These are phyloP conservation scores for Numenius arquata DNA, from an alignment of 2,113 vertebrate species.

Conservation along the genomic window DNA sequence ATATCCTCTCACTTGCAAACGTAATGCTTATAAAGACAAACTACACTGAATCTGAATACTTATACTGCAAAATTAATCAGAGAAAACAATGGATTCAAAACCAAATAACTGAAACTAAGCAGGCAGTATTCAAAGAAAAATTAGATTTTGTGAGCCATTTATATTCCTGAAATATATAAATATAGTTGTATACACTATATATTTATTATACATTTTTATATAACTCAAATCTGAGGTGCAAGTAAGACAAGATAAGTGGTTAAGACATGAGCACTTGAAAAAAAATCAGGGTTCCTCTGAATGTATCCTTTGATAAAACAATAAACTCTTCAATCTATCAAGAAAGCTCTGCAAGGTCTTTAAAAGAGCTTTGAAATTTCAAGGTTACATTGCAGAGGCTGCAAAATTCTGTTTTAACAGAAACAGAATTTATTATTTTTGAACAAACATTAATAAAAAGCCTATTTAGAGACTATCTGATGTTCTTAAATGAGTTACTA, in stretches of 20 bases:
- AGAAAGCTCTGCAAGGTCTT: neutral
- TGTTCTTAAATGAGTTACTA: neutral
- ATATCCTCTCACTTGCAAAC: neutral
- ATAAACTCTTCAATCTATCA: neutral
- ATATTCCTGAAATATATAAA: neutral
- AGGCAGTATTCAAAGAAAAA: neutral
- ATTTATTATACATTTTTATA: neutral
- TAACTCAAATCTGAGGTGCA: neutral
- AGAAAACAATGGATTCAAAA: neutral
- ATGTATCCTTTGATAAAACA: constrained; percentile 3
- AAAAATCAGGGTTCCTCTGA: neutral
- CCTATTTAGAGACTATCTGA: neutral
- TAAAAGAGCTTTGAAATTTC: neutral
- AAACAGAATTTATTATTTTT: constrained; percentile 11
- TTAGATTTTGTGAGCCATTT: neutral
- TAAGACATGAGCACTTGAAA: neutral
- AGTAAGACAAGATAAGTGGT: too few species aligned
- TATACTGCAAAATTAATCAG: neutral
- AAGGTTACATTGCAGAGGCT: constrained; percentile 17
- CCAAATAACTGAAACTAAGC: neutral
- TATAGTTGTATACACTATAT: neutral
- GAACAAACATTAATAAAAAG: constrained; percentile 28
- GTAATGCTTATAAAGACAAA: neutral
- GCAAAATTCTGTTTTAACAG: neutral
- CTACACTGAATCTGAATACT: neutral